Percentiles rank a stretch among this genome's conserved stretches.
Conservation (phyloP, 1,140 invertebrate species). For the Heliconius hewitsoni region DNA sequence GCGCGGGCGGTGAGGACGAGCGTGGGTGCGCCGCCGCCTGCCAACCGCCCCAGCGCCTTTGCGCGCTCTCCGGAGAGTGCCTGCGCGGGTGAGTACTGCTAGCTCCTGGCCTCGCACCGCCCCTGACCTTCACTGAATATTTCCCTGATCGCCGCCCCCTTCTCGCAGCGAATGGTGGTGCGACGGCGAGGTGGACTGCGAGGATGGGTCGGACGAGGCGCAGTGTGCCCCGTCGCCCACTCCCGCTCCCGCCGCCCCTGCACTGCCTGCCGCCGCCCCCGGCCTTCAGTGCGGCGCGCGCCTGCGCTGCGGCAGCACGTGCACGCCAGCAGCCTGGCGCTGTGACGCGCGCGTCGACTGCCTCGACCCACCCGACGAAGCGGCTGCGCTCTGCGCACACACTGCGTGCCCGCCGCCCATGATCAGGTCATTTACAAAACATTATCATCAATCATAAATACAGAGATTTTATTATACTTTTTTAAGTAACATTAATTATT, state of each 20-base stretch:
- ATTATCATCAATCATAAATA: no score
- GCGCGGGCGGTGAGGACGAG: conserved; percentile 85
- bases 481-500: no score
- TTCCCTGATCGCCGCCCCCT: background rate
- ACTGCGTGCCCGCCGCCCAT: conserved; percentile 64
- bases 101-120: background rate
- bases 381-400: conserved; percentile 56
- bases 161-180: conserved; percentile 83
- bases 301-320: conserved; percentile 81
- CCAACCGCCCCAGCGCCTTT: conserved; percentile 82
- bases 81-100: conserved; percentile 36
- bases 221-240: conserved; percentile 47
- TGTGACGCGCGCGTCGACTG: conserved; percentile 86
- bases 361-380: conserved; percentile 86
- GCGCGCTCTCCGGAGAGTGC: conserved; percentile 65
- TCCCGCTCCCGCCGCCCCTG: conserved; percentile 82
- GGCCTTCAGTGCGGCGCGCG: conserved; percentile 83
- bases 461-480: no score
- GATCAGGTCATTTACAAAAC: conserved; percentile 58
- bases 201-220: conserved; percentile 89
- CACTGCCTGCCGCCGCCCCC: conserved; percentile 83
- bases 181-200: conserved; percentile 87
- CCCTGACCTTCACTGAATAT: no score
- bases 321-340: conserved; percentile 83
- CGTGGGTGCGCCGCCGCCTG: conserved; percentile 80